phyloP scores from a whole-genome alignment of 2,888 invertebrate genomes.

The Ophion obscuratus region DNA sequence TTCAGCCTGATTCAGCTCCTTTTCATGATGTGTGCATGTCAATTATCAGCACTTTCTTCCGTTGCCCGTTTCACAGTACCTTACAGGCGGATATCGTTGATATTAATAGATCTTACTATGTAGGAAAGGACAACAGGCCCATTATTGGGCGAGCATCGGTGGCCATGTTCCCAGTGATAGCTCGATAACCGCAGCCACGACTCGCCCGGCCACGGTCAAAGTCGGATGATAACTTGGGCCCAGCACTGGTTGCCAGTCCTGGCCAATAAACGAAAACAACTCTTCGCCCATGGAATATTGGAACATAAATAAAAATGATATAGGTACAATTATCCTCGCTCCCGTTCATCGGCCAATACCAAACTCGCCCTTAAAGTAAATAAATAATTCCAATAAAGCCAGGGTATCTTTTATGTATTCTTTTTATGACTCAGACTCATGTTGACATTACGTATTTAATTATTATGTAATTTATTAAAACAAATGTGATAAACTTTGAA shows the following conservation, averaged over 20 bases:
- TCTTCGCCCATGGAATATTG: neutral
- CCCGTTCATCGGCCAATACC: neutral
- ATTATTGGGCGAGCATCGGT: slow-evolving; percentile 26
- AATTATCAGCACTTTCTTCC: too few species aligned
- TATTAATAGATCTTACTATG: neutral
- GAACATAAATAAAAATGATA: neutral
- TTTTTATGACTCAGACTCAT: too few species aligned
- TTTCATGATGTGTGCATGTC: too few species aligned
- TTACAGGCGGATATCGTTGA: too few species aligned
- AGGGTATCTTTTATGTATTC: too few species aligned
- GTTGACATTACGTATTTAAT: too few species aligned
- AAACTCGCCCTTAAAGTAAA: neutral
- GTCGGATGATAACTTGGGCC: slow-evolving; percentile 31
- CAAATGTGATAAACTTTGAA: too few species aligned
- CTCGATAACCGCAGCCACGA: slow-evolving; percentile 15
- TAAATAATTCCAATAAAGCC: neutral
- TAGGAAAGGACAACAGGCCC: slow-evolving; percentile 37
- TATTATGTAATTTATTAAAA: too few species aligned
- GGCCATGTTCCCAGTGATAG: slow-evolving; percentile 33
- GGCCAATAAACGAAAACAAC: neutral
- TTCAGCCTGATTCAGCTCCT: too few species aligned
- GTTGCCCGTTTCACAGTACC: too few species aligned
- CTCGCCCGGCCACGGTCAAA: slow-evolving; percentile 10
- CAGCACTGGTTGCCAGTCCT: slow-evolving; percentile 11
- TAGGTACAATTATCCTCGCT: neutral